Conservation (phyloP, 1,140 invertebrate species). For the Orius laevigatus region DNA sequence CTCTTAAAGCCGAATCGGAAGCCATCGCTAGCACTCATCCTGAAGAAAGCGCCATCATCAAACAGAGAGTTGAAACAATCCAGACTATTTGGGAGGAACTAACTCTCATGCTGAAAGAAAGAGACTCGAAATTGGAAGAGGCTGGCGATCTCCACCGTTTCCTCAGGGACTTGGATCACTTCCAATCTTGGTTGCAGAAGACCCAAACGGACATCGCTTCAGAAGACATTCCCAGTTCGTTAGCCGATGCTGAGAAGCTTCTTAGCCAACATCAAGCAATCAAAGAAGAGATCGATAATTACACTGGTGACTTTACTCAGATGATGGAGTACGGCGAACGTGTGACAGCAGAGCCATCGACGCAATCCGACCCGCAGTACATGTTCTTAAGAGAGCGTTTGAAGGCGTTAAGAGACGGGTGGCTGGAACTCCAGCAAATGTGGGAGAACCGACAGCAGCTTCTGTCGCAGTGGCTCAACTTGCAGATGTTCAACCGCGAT, state of each 20-base stretch:
- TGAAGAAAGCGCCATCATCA: slow-evolving; percentile 84
- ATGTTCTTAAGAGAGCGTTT: slow-evolving; percentile 95
- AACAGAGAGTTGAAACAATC: slow-evolving; percentile 81
- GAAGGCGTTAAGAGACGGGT: slow-evolving; percentile 94
- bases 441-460: slow-evolving; percentile 96
- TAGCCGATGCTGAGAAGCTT: slow-evolving; percentile 92
- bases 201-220: slow-evolving; percentile 96
- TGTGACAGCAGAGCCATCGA: slow-evolving; percentile 66
- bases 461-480: slow-evolving; percentile 82
- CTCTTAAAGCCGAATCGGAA: slow-evolving; percentile 81
- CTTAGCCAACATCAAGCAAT: slow-evolving; percentile 94
- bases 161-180: slow-evolving; percentile 96
- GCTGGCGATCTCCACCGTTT: slow-evolving; percentile 96
- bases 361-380: slow-evolving; percentile 90
- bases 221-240: slow-evolving; percentile 90
- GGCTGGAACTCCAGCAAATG: slow-evolving; percentile 98
- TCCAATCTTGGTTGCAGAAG: slow-evolving; percentile 97
- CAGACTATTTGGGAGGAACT: slow-evolving; percentile 85
- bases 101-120: slow-evolving; percentile 91
- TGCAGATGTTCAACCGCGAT: slow-evolving; percentile 92
- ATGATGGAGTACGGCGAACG: slow-evolving; percentile 99
- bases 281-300: slow-evolving; percentile 97
- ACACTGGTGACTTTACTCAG: slow-evolving; percentile 92
- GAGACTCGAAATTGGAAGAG: slow-evolving; percentile 95
- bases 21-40: slow-evolving; percentile 85